Evolutionary conservation across 1,140 invertebrate species (phyloP).

Genomic region (Zaprionus vittiger): DNA sequence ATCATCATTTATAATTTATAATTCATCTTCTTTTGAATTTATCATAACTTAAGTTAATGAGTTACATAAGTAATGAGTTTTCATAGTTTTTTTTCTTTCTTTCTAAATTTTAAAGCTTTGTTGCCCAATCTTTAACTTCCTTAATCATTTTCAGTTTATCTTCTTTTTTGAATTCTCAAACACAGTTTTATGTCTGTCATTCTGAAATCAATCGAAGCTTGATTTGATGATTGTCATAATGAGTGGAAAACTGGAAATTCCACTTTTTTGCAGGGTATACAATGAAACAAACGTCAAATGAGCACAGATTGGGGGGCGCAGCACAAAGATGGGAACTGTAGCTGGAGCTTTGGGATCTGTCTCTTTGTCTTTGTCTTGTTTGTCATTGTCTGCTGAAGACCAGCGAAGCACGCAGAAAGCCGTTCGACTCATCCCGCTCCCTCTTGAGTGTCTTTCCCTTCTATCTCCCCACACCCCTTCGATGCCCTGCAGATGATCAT

Average conservation of each 20-base stretch:
- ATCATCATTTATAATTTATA: too few relatives aligned
- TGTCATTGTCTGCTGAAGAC: constrained; percentile 38
- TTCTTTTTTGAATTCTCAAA: not conserved
- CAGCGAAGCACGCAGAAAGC: constrained; percentile 55
- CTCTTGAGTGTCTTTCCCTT: not conserved
- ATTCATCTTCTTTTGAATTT: too few relatives aligned
- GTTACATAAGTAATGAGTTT: too few relatives aligned
- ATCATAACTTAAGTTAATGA: too few relatives aligned
- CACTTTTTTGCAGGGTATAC: constrained; percentile 24
- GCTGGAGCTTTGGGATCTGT: constrained; percentile 29
- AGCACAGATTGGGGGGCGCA: constrained; percentile 29
- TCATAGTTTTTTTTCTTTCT: too few relatives aligned
- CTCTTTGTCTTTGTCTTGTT: constrained; percentile 22
- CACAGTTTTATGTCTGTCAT: not conserved
- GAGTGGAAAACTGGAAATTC: not conserved
- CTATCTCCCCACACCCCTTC: not conserved
- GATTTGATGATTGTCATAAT: not conserved
- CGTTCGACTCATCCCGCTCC: constrained; percentile 22
- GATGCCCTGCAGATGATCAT: constrained; percentile 35
- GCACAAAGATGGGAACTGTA: constrained; percentile 49
- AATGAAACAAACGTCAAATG: constrained; percentile 29
- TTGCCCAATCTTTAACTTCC: too few relatives aligned
- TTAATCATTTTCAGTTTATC: too few relatives aligned
- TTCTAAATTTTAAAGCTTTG: not conserved
- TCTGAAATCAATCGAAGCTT: not conserved